phyloP scores from a whole-genome alignment of 2,888 invertebrate genomes.

The Ernsta delagoae region DNA sequence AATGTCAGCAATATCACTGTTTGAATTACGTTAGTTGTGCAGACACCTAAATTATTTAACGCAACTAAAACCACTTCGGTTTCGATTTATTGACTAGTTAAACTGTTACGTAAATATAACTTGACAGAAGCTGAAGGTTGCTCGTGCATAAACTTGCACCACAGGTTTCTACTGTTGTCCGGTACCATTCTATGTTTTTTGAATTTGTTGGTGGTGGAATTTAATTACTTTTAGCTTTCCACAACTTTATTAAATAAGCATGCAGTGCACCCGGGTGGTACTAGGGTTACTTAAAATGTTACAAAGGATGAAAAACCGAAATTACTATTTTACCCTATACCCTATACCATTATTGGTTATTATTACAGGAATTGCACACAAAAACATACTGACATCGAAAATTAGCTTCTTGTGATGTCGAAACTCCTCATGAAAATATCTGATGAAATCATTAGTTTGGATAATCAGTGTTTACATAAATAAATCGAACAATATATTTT shows the following conservation, averaged over 20 bases:
- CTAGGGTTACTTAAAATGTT: no score
- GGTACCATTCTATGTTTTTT: slow-evolving; percentile 23
- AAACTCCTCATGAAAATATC: no score
- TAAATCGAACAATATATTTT: no score
- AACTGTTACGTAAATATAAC: slow-evolving; percentile 35
- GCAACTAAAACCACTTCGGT: slow-evolving; percentile 25
- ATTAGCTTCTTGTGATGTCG: no score
- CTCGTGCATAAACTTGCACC: slow-evolving; percentile 14
- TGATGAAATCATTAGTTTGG: no score
- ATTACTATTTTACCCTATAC: no score
- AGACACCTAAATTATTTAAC: slow-evolving; percentile 29
- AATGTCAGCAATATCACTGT: slow-evolving; percentile 3
- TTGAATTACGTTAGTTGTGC: slow-evolving; percentile 14
- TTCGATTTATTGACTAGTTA: slow-evolving; percentile 37
- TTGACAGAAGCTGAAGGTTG: slow-evolving; percentile 35
- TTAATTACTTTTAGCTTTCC: not conserved
- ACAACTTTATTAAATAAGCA: not conserved
- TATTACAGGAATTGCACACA: no score
- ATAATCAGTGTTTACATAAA: no score
- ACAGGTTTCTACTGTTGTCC: slow-evolving; percentile 19
- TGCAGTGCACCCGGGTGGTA: no score
- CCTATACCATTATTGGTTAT: no score
- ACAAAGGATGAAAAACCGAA: no score
- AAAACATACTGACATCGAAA: no score
- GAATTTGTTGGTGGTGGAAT: not conserved